phyloP scores from a whole-genome alignment of 2,888 invertebrate genomes.

The Mesodorylaimus sp. region DNA sequence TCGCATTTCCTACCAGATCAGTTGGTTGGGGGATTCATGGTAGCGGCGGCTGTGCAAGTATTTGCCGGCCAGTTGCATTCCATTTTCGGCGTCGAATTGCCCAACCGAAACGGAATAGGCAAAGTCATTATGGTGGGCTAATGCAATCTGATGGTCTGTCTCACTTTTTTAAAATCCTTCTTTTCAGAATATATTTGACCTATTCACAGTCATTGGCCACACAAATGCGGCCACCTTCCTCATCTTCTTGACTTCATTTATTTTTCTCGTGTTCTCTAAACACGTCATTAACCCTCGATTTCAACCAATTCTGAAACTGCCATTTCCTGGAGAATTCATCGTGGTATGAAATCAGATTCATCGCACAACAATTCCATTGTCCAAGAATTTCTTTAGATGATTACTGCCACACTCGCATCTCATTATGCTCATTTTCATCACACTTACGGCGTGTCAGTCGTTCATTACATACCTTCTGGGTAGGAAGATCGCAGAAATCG shows the following conservation, averaged over 20 bases:
- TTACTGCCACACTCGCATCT: background rate
- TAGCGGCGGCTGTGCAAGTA: too few species aligned
- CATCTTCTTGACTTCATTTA: constrained; percentile 36
- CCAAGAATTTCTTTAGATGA: background rate
- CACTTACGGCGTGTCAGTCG: background rate
- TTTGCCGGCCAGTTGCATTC: too few species aligned
- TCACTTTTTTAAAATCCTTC: too few species aligned
- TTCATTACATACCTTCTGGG: background rate
- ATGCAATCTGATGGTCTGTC: too few species aligned
- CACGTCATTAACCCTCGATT: constrained; percentile 34
- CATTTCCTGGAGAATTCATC: constrained; percentile 31
- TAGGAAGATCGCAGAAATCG: background rate
- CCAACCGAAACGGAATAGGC: too few species aligned
- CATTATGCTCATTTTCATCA: background rate
- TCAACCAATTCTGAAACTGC: constrained; percentile 31
- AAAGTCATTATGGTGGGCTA: too few species aligned
- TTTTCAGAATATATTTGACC: constrained; percentile 44
- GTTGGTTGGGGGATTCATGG: too few species aligned
- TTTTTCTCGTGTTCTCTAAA: constrained; percentile 29
- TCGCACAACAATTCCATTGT: too few species aligned
- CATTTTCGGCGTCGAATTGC: too few species aligned
- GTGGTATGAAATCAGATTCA: constrained; percentile 14
- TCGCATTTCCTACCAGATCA: too few species aligned
- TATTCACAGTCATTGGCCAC: constrained; percentile 40
- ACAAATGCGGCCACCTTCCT: constrained; percentile 49